Evolutionary conservation across 2,797 vertebrate species (phyloP), one percentile per base, ranked within the genome.

Genomic region (Eospalax fontanierii): DNA sequence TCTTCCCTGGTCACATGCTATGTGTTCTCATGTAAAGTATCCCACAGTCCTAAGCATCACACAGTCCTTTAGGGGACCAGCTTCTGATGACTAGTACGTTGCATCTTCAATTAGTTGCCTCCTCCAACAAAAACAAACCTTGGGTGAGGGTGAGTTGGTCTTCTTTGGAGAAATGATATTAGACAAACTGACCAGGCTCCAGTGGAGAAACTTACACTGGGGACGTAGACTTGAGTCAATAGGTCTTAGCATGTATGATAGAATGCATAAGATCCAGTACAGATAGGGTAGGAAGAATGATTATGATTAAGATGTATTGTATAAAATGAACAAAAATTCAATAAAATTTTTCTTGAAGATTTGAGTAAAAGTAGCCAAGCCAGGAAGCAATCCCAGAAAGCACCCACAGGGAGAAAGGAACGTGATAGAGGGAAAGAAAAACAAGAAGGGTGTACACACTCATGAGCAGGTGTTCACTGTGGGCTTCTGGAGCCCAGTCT

Each of bases 1-100:
- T 16, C 38, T 28, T 15, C 6, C 65, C 57, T 9, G 61, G 38
- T n/a, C 57, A 76, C 6, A 1, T 0, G 0, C 24, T n/a, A 1
- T 38, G 4, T 33, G 33, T 15, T 54, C n/a, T 70, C 70, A 15
- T 54, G 46, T n/a, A 50, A 50, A 93, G 38, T 40, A 33, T 16
- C 24, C 19, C 9, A 12, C 18, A 35, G 28, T 24, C 54, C n/a
- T n/a, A 50, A 93, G n/a, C 40, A 33, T 16, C 21, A 24, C 9
- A 12, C 18, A 40, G 28, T 24, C 54, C 40, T 4, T 28, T 40
- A 50, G n/a, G 43, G 46, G 4, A 33, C 57, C 87, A 61, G 4
- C 30, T 70, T 40, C 5, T 2, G 16, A 81, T 7, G 35, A 46
- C n/a, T 30, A 87, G 19, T 30, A 33, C 3, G 26, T 18, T 35